Conservation (phyloP, 1,140 invertebrate genomes). For the Drosophila ironensis region DNA sequence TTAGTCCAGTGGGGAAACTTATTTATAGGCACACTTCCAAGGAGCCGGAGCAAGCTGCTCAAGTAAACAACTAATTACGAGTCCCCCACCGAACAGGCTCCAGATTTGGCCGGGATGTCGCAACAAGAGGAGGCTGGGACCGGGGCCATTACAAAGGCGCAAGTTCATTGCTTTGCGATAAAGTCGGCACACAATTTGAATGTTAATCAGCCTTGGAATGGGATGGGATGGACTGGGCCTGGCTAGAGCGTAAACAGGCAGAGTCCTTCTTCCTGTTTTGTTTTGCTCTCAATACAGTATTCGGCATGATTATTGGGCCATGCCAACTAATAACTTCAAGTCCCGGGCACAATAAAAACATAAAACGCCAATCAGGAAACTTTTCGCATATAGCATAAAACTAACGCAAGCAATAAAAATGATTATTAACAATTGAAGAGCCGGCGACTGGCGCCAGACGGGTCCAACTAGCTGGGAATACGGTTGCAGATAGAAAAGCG, state of each 20-base stretch:
- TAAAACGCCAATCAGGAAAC: conserved; percentile 74
- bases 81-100: conserved; percentile 4
- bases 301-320: conserved; percentile 68
- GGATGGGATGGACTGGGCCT: neutral
- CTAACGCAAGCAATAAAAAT: conserved; percentile 76
- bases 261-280: conserved; percentile 37
- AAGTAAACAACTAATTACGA: conserved; percentile 78
- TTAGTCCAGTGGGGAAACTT: conserved; percentile 58
- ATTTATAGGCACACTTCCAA: conserved; percentile 59
- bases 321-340: conserved; percentile 75
- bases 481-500: neutral
- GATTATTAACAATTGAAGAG: conserved; percentile 81
- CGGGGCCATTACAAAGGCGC: conserved; percentile 64
- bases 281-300: conserved; percentile 40
- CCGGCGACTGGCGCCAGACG: conserved; percentile 65
- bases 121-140: conserved; percentile 18
- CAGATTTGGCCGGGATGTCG: conserved; percentile 19
- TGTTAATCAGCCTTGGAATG: conserved; percentile 62
- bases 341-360: conserved; percentile 73
- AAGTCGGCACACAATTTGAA: conserved; percentile 78
- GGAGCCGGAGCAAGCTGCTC: conserved; percentile 1
- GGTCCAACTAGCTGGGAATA: no score
- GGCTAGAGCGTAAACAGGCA: conserved; percentile 36
- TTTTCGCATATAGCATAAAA: conserved; percentile 78
- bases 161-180: conserved; percentile 80